A percentile compares a stretch with the other conserved stretches of the same genome.
These are phyloP conservation scores for Ectemnius continuus DNA, from an alignment of 2,888 invertebrate species.

Conservation along the genomic window DNA sequence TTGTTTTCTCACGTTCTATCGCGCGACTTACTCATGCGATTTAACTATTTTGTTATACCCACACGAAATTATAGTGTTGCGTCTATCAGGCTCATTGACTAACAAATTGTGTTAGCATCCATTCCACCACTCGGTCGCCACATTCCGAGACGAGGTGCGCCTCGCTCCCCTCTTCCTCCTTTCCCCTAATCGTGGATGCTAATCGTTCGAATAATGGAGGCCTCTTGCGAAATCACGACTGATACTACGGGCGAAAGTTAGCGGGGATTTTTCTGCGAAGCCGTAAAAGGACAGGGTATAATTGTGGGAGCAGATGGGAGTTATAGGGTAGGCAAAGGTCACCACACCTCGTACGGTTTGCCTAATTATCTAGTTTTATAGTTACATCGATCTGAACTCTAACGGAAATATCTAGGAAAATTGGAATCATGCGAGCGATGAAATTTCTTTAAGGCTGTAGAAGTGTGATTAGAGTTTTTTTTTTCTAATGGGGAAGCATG, in stretches of 20 bases:
- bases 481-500: too few species aligned
- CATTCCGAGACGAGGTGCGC: slow-evolving; percentile 41
- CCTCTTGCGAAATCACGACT: slow-evolving; percentile 6
- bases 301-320: slow-evolving; percentile 14
- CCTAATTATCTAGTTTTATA: slow-evolving; percentile 20
- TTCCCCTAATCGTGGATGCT: slow-evolving; percentile 37
- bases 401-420: slow-evolving; percentile 1
- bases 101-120: slow-evolving; percentile 38
- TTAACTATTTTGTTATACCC: slow-evolving; percentile 26
- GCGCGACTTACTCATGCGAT: background rate
- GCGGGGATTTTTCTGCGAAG: slow-evolving; percentile 3
- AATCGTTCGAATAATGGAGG: slow-evolving; percentile 44
- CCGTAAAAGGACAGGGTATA: slow-evolving; percentile 8
- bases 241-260: slow-evolving; percentile 18
- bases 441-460: background rate
- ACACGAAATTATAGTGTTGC: slow-evolving; percentile 17
- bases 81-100: slow-evolving; percentile 36
- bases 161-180: slow-evolving; percentile 1
- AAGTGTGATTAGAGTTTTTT: too few species aligned
- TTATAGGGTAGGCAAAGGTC: slow-evolving; percentile 14
- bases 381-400: background rate
- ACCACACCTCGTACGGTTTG: background rate
- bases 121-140: slow-evolving; percentile 17
- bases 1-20: slow-evolving; percentile 20
- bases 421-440: slow-evolving; percentile 11